These are phyloP conservation scores for Lepus americanus DNA, from an alignment of 2,113 vertebrate species.

Conservation along the genomic window DNA sequence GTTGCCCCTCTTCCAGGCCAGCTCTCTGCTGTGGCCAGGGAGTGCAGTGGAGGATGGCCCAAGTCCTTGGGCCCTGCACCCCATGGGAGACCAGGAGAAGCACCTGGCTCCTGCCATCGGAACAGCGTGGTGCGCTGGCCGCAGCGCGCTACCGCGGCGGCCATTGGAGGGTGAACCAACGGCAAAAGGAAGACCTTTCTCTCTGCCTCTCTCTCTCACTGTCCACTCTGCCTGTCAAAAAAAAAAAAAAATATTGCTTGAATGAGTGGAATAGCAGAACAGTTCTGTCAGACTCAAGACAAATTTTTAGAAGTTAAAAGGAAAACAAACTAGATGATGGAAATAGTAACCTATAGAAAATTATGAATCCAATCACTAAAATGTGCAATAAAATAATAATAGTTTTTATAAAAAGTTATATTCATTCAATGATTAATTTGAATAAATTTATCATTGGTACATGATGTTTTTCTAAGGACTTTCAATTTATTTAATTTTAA, in stretches of 20 bases:
- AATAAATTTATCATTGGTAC: slow-evolving; percentile 15
- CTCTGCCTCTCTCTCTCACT: no score
- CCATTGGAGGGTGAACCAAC: no score
- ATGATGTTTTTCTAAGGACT: background rate
- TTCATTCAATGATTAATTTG: background rate
- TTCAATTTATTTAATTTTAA: background rate
- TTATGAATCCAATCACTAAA: background rate
- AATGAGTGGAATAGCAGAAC: background rate
- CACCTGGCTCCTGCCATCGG: no score
- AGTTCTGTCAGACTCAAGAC: background rate
- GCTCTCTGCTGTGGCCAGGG: no score
- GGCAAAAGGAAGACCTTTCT: no score
- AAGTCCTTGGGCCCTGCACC: no score
- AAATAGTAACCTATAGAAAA: background rate
- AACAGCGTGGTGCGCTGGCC: no score
- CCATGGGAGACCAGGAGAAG: no score
- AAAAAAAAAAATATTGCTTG: background rate
- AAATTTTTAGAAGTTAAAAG: slow-evolving; percentile 1
- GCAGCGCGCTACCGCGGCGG: no score
- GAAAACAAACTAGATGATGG: background rate
- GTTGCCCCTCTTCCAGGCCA: no score
- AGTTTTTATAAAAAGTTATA: background rate
- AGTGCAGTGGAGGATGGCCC: no score
- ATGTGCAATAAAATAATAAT: background rate
- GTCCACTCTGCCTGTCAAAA: no score